Evolutionary conservation across 2,797 vertebrate genomes (phyloP).

Genomic region (Fundulus diaphanus): DNA sequence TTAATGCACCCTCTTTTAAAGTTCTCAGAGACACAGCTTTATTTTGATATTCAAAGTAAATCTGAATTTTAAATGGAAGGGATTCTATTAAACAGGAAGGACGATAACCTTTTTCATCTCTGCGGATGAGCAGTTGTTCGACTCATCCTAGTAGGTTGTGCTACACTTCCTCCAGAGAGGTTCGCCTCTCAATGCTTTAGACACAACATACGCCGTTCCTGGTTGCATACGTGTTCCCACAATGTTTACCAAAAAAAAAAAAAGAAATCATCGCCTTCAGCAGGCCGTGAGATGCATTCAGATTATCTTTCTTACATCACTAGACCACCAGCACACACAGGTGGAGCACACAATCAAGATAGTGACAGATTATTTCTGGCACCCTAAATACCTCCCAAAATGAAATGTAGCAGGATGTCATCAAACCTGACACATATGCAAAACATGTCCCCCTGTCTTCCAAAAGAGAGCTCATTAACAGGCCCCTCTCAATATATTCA

Average conservation of each 20-base stretch:
- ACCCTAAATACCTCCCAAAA: slow-evolving; percentile 23
- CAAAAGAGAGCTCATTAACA: slow-evolving; percentile 56
- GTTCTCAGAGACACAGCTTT: slow-evolving; percentile 58
- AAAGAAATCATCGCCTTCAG: background rate
- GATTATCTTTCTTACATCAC: slow-evolving; percentile 19
- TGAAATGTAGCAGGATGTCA: slow-evolving; percentile 33
- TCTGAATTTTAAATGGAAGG: slow-evolving; percentile 66
- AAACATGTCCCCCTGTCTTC: slow-evolving; percentile 45
- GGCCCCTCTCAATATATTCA: slow-evolving; percentile 49
- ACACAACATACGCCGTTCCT: slow-evolving; percentile 16
- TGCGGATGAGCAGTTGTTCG: slow-evolving; percentile 24
- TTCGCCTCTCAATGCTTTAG: slow-evolving; percentile 9
- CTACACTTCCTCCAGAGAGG: slow-evolving; percentile 21
- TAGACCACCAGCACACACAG: slow-evolving; percentile 21
- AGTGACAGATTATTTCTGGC: slow-evolving; percentile 49
- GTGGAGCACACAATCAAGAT: slow-evolving; percentile 36
- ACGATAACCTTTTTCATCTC: slow-evolving; percentile 57
- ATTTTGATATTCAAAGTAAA: slow-evolving; percentile 73
- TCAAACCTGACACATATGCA: slow-evolving; percentile 53
- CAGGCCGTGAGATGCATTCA: slow-evolving; percentile 24
- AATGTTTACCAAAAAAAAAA: background rate
- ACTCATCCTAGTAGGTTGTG: slow-evolving; percentile 32
- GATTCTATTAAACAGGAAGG: slow-evolving; percentile 49
- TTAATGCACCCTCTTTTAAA: slow-evolving; percentile 59
- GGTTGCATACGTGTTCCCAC: slow-evolving; percentile 1